These are phyloP conservation scores for Hippocampus barbouri DNA, from an alignment of 2,113 vertebrate species.

Conservation along the genomic window DNA sequence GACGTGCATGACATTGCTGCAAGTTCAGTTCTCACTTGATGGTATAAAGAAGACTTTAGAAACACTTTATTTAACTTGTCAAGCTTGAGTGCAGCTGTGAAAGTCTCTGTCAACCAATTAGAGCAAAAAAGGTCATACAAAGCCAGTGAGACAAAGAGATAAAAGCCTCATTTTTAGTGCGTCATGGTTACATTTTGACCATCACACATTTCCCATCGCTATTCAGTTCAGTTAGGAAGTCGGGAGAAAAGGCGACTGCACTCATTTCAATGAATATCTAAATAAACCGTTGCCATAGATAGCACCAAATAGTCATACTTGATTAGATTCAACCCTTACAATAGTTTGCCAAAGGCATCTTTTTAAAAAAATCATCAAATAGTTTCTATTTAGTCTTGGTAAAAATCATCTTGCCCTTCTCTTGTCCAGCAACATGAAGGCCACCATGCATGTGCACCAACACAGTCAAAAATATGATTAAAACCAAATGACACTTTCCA, in stretches of 20 bases:
- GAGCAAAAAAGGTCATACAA: slow-evolving; percentile 45
- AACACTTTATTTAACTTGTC: slow-evolving; percentile 43
- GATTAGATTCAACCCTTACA: no score
- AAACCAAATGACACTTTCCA: no score
- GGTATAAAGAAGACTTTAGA: slow-evolving; percentile 34
- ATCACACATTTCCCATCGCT: slow-evolving; percentile 43
- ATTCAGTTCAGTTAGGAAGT: slow-evolving; percentile 43
- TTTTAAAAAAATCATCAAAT: no score
- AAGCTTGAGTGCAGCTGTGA: slow-evolving; percentile 46
- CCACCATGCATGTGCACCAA: no score
- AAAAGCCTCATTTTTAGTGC: slow-evolving; percentile 56
- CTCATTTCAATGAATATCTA: slow-evolving; percentile 4
- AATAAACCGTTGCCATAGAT: no score
- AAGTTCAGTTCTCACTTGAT: slow-evolving; percentile 23
- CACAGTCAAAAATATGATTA: no score
- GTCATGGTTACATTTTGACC: slow-evolving; percentile 64
- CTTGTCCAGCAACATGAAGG: no score
- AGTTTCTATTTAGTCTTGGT: no score
- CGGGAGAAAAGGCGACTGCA: slow-evolving; percentile 26
- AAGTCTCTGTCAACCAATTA: slow-evolving; percentile 66
- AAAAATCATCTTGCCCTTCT: no score
- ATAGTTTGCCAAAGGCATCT: no score
- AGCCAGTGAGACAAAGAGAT: slow-evolving; percentile 39
- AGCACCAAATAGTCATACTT: no score
- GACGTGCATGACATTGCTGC: slow-evolving; percentile 14